phyloP scores from a whole-genome alignment of 1,140 invertebrate species.

The Drosophila punjabiensis region DNA sequence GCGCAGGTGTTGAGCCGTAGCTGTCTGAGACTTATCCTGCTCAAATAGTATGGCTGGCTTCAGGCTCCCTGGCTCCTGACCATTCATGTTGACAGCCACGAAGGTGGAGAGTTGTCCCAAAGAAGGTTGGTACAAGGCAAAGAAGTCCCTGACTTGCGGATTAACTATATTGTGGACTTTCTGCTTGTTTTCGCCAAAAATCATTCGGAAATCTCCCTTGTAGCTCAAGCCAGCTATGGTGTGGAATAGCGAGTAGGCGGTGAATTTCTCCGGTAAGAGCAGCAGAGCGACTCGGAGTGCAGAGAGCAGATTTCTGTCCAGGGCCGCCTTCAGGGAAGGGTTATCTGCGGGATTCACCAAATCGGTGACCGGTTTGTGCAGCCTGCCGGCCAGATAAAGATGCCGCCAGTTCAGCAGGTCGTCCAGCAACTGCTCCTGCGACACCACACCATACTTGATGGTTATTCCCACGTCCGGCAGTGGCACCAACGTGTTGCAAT shows the following conservation, averaged over 20 bases:
- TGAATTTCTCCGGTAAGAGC: conserved; percentile 95
- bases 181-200: conserved; percentile 97
- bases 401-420: conserved; percentile 97
- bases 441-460: conserved; percentile 99
- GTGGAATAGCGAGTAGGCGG: conserved; percentile 94
- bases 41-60: conserved; percentile 81
- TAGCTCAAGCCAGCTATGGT: conserved; percentile 97
- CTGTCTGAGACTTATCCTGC: conserved; percentile 91
- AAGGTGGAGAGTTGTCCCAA: conserved; percentile 85
- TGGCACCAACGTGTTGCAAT: conserved; percentile 96
- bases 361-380: conserved; percentile 97
- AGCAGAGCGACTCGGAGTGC: conserved; percentile 95
- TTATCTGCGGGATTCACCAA: conserved; percentile 86
- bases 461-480: conserved; percentile 88
- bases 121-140: conserved; percentile 91
- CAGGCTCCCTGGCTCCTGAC: conserved; percentile 51
- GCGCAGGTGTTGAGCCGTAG: conserved; percentile 94
- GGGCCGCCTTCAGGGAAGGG: conserved; percentile 87
- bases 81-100: conserved; percentile 72
- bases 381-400: conserved; percentile 96
- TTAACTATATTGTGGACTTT: conserved; percentile 97
- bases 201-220: conserved; percentile 97
- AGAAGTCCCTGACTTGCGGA: conserved; percentile 92
- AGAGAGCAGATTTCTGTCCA: conserved; percentile 93
- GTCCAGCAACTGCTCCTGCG: conserved; percentile 91